phyloP scores from a whole-genome alignment of 2,113 vertebrate species.

The Columbina picui region DNA sequence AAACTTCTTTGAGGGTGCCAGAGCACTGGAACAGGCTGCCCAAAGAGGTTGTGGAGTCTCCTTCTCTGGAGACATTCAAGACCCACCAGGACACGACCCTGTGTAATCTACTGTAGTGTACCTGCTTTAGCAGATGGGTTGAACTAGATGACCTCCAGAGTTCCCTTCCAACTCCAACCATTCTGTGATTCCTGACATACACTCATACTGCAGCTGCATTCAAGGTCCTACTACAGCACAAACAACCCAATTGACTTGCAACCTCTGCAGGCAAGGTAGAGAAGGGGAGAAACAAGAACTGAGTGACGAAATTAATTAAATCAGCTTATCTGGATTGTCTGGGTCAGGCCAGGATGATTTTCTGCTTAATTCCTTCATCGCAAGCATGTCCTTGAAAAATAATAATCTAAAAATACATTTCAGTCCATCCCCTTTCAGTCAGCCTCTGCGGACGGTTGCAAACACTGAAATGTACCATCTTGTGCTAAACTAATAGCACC shows the following conservation, averaged over 20 bases:
- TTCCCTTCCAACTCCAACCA: no score
- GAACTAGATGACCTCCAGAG: no score
- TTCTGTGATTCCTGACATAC: not conserved
- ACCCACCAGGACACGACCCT: no score
- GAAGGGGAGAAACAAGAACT: not conserved
- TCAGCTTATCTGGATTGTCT: not conserved
- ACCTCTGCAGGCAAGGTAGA: not conserved
- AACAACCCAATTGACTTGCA: not conserved
- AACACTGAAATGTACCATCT: not conserved
- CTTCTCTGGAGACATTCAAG: no score
- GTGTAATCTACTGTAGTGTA: no score
- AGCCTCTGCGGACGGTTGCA: not conserved
- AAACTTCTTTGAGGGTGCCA: no score
- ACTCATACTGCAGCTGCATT: not conserved
- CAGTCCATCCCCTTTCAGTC: not conserved
- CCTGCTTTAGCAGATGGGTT: no score
- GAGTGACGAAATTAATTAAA: not conserved
- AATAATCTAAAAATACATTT: not conserved
- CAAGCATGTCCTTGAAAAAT: not conserved
- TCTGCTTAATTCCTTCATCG: not conserved
- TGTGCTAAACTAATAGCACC: not conserved
- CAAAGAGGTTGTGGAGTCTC: no score
- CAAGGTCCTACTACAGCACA: not conserved
- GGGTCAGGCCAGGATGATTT: not conserved
- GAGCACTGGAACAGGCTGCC: no score